phyloP scores from a whole-genome alignment of 2,888 invertebrate genomes.

The Monopis laevigella region DNA sequence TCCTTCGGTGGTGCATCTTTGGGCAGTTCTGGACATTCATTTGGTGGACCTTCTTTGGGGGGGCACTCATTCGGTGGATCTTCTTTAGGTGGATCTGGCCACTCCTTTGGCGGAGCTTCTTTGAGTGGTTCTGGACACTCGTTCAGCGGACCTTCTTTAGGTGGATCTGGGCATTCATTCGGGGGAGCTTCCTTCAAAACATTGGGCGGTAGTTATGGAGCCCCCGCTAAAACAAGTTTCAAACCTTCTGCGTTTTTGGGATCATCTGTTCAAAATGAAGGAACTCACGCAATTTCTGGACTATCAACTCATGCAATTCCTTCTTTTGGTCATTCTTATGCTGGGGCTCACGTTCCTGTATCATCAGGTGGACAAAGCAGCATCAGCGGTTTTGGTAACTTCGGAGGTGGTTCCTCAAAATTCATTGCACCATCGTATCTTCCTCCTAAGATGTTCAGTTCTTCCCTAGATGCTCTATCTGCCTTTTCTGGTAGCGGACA shows the following conservation, averaged over 20 bases:
- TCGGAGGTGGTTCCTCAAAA: conserved; percentile 40
- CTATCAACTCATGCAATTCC: conserved; percentile 35
- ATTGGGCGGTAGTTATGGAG: conserved; percentile 31
- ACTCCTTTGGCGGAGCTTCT: conserved; percentile 22
- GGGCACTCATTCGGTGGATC: conserved; percentile 29
- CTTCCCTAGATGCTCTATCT: conserved; percentile 35
- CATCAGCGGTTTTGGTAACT: conserved; percentile 35
- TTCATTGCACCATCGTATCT: conserved; percentile 35
- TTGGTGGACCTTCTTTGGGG: conserved; percentile 30
- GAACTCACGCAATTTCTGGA: conserved; percentile 35
- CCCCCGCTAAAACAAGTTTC: conserved; percentile 43
- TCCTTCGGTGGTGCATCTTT: conserved; percentile 15
- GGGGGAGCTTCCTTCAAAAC: conserved; percentile 35
- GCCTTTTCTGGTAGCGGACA: conserved; percentile 43
- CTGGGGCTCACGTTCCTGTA: conserved; percentile 18
- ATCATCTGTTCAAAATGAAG: conserved; percentile 41
- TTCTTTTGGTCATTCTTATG: conserved; percentile 28
- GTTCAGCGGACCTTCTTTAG: conserved; percentile 24
- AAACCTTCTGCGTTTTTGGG: conserved; percentile 59
- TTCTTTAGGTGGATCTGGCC: conserved; percentile 15
- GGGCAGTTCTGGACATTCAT: conserved; percentile 16
- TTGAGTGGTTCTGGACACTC: conserved; percentile 32
- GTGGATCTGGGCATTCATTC: conserved; percentile 16
- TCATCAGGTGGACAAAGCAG: conserved; percentile 33
- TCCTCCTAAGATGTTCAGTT: conserved; percentile 39